Percentiles rank a stretch among this genome's conserved stretches.
Evolutionary conservation across 2,113 vertebrate species (phyloP).

Genomic region (Antidorcas marsupialis): DNA sequence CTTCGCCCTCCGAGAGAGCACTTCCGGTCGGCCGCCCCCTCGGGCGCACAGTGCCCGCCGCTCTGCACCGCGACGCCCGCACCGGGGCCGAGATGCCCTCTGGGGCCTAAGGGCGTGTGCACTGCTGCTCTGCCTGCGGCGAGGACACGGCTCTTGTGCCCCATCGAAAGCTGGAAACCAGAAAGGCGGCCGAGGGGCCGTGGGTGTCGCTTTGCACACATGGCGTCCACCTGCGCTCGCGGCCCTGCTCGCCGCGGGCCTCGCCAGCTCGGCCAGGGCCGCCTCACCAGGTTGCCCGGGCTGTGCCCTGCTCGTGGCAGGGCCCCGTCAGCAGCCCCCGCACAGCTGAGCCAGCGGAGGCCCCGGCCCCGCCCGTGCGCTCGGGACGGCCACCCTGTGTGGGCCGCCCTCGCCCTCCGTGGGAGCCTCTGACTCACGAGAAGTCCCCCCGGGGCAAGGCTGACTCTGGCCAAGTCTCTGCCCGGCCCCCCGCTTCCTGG

Average conservation of each 20-base stretch:
- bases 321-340: too few relatives aligned
- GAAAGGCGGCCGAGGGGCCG: background rate
- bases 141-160: background rate
- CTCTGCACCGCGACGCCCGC: background rate
- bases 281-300: background rate
- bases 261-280: background rate
- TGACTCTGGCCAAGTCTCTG: background rate
- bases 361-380: rapidly evolving
- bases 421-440: background rate
- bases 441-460: background rate
- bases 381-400: rapidly evolving
- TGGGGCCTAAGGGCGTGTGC: background rate
- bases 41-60: background rate
- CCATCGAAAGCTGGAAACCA: background rate
- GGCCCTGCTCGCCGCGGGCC: background rate
- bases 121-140: background rate
- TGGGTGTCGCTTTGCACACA: background rate
- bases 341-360: background rate
- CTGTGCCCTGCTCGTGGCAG: background rate
- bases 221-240: too few relatives aligned
- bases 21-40: rapidly evolving
- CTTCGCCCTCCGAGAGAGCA: background rate
- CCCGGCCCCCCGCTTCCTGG: background rate
- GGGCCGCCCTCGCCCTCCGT: background rate
- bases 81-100: background rate